Percentiles rank a stretch among this genome's conserved stretches.
These are phyloP conservation scores for Leptatherina wallacei DNA, from an alignment of 2,797 vertebrate genomes.

Conservation along the genomic window DNA sequence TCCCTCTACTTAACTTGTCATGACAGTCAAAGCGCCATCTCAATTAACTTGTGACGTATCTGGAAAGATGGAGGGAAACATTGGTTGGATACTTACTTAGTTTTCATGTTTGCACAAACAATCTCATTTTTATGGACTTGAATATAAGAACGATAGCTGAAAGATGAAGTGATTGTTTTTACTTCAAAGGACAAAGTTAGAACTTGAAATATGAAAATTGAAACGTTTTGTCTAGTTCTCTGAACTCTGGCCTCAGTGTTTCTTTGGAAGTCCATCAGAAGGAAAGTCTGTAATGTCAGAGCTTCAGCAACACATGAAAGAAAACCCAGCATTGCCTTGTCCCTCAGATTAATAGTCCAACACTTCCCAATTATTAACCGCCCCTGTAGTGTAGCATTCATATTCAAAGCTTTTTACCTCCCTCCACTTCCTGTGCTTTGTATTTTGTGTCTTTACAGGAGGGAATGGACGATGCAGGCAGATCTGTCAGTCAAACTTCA, in stretches of 20 bases:
- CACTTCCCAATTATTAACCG: conserved; percentile 84
- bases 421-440: conserved; percentile 80
- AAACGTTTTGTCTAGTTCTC: neutral
- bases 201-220: neutral
- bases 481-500: conserved; percentile 80
- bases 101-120: neutral
- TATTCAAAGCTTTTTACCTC: conserved; percentile 69
- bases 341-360: conserved; percentile 71
- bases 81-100: neutral
- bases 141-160: neutral
- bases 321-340: conserved; percentile 52
- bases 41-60: conserved; percentile 69
- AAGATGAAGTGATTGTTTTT: neutral
- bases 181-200: neutral
- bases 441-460: conserved; percentile 73
- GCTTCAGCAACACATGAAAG: conserved; percentile 23
- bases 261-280: conserved; percentile 8
- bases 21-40: conserved; percentile 81
- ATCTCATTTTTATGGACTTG: neutral
- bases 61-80: conserved; percentile 57
- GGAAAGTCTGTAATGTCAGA: conserved; percentile 17
- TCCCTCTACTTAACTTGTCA: conserved; percentile 87
- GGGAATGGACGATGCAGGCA: conserved; percentile 79
- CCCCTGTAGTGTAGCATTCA: conserved; percentile 75
- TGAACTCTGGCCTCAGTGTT: conserved; percentile 2